These are phyloP conservation scores for Enteromius afrohamiltoni DNA, from an alignment of 2,797 vertebrate genomes.

Conservation along the genomic window DNA sequence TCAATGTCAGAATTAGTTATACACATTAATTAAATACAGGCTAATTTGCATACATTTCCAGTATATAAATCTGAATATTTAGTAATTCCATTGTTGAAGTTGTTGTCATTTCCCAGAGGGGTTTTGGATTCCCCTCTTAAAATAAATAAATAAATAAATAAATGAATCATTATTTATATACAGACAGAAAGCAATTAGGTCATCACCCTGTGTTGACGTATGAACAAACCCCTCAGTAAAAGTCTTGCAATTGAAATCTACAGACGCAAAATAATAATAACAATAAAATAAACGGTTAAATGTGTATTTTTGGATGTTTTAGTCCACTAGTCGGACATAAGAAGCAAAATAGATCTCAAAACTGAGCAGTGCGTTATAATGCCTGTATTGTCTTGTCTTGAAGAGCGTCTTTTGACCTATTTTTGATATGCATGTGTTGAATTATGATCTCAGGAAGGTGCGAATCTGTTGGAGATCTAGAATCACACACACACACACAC, in stretches of 20 bases:
- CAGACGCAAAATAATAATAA: too few species aligned
- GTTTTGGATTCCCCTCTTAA: too few species aligned
- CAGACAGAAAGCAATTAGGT: too few species aligned
- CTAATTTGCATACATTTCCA: background rate
- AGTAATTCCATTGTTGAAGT: too few species aligned
- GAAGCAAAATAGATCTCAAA: background rate
- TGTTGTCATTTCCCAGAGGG: too few species aligned
- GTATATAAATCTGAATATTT: background rate
- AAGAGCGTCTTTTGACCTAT: background rate
- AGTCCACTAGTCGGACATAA: background rate
- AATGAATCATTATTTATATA: too few species aligned
- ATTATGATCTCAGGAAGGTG: conserved; percentile 1
- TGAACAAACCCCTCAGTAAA: too few species aligned
- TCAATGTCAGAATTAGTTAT: too few species aligned
- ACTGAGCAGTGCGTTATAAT: background rate
- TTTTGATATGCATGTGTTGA: background rate
- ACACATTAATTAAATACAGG: background rate
- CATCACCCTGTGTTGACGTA: too few species aligned
- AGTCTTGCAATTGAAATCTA: background rate
- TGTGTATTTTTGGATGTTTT: background rate
- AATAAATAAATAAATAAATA: too few species aligned
- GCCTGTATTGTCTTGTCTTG: background rate
- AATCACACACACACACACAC: background rate
- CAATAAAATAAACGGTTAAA: background rate
- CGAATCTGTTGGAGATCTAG: background rate